Evolutionary conservation across 1,140 invertebrate species (phyloP).

Genomic region (Drosophila funebris): DNA sequence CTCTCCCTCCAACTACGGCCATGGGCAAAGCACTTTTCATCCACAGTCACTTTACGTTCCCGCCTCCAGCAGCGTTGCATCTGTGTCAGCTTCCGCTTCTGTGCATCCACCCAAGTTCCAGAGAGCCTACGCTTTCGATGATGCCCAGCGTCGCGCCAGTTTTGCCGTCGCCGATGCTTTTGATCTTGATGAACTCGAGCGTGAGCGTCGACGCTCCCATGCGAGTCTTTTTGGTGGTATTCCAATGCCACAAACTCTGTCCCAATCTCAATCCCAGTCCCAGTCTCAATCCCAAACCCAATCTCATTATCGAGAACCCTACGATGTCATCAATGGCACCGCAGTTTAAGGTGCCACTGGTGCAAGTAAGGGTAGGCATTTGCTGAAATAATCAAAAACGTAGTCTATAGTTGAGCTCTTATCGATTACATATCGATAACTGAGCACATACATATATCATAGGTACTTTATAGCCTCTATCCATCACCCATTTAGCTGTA

Average conservation of each 20-base stretch:
- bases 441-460: no score
- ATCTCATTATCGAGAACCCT: slow-evolving; percentile 46
- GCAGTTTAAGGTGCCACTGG: slow-evolving; percentile 56
- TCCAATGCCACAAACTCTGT: background rate
- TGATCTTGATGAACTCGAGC: slow-evolving; percentile 79
- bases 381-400: background rate
- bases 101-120: slow-evolving; percentile 64
- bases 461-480: no score
- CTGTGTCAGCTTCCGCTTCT: background rate
- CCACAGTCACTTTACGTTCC: slow-evolving; percentile 47
- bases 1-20: slow-evolving; percentile 71
- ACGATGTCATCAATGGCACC: slow-evolving; percentile 77
- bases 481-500: no score
- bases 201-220: slow-evolving; percentile 78
- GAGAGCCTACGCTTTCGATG: slow-evolving; percentile 75
- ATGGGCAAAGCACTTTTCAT: slow-evolving; percentile 34
- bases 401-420: background rate
- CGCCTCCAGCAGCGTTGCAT: slow-evolving; percentile 4
- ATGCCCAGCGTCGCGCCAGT: slow-evolving; percentile 66
- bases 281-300: background rate
- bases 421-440: no score
- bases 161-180: slow-evolving; percentile 60
- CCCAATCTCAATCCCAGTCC: background rate
- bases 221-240: slow-evolving; percentile 68
- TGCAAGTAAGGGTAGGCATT: background rate